These are phyloP conservation scores for Drosophila fungiperda DNA, from an alignment of 2,888 invertebrate species.

Conservation along the genomic window DNA sequence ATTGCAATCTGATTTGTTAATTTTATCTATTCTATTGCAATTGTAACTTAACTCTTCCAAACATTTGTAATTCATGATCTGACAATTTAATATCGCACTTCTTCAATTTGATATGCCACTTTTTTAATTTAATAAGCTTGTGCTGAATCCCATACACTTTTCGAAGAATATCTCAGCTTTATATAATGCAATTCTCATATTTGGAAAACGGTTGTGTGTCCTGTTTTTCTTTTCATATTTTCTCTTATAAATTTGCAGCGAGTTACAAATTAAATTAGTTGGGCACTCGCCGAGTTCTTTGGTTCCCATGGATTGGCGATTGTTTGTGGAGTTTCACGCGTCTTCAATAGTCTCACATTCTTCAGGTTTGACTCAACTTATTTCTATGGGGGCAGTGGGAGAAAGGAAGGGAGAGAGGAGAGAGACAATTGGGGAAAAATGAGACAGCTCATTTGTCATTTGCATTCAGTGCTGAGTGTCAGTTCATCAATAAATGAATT, in stretches of 20 bases:
- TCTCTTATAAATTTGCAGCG: neutral
- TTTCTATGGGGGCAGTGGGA: neutral
- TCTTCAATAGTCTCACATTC: slow-evolving; percentile 10
- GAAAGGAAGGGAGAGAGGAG: neutral
- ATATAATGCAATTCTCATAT: neutral
- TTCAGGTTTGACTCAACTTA: neutral
- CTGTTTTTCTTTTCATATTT: neutral
- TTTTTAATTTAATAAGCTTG: neutral
- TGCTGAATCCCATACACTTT: neutral
- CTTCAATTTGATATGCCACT: neutral
- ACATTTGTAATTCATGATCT: neutral
- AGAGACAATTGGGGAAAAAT: slow-evolving; percentile 17
- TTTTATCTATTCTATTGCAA: neutral
- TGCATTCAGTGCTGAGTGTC: slow-evolving; percentile 66
- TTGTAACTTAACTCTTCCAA: neutral
- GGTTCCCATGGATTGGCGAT: neutral
- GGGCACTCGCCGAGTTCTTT: neutral
- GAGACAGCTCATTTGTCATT: slow-evolving; percentile 58
- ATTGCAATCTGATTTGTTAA: neutral
- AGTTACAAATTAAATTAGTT: slow-evolving; percentile 3
- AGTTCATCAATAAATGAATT: slow-evolving; percentile 74
- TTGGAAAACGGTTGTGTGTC: neutral
- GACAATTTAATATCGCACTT: neutral
- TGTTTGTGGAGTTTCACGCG: neutral
- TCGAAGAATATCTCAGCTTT: neutral